A percentile compares a stretch with the other conserved stretches of the same genome.
These are phyloP conservation scores for Microctenopoma lineatum DNA, from an alignment of 2,797 vertebrate genomes.

Conservation along the genomic window DNA sequence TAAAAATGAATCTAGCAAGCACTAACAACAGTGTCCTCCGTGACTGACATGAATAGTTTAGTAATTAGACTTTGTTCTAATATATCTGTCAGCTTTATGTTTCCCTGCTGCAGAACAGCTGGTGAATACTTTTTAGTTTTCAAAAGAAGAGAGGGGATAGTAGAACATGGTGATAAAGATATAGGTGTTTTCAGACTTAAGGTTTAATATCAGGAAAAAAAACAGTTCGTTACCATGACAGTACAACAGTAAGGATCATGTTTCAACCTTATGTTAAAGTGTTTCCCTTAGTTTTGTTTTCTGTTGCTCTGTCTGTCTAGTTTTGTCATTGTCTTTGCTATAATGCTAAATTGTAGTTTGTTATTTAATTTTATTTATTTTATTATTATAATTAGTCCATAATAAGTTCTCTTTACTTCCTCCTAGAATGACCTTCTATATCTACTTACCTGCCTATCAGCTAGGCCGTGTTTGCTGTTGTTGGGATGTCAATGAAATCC, in stretches of 20 bases:
- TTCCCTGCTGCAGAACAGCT: neutral
- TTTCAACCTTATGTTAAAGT: neutral
- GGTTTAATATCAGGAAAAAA: no score
- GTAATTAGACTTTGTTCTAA: conserved; percentile 53
- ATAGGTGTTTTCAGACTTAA: neutral
- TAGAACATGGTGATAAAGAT: neutral
- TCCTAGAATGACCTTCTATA: neutral
- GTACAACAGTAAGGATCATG: no score
- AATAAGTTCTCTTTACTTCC: neutral
- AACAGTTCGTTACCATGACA: no score
- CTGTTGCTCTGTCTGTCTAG: neutral
- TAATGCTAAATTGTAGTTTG: no score
- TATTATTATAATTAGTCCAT: neutral
- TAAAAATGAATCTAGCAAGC: conserved; percentile 14
- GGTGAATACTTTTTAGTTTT: conserved; percentile 1
- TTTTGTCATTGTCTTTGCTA: no score
- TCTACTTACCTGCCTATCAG: no score
- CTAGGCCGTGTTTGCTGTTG: no score
- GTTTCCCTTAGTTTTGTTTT: neutral
- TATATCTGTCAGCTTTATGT: conserved; percentile 36
- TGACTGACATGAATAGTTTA: conserved; percentile 37
- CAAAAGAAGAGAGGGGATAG: neutral
- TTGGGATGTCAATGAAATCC: no score
- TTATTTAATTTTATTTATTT: no score
- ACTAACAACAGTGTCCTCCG: neutral